phyloP scores from a whole-genome alignment of 2,113 vertebrate species.

The Oryzias melastigma region DNA sequence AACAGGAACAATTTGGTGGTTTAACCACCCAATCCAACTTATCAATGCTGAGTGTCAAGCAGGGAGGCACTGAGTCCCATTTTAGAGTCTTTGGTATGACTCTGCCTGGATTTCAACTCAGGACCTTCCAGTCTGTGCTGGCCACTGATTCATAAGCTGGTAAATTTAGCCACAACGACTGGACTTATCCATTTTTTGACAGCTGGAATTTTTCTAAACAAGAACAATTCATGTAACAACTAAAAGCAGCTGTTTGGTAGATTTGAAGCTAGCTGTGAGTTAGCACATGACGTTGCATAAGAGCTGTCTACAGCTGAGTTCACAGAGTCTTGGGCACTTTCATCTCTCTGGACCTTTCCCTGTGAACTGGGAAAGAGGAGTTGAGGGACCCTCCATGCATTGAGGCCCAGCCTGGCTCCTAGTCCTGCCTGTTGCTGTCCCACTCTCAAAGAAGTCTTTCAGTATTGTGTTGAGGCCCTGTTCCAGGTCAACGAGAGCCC shows the following conservation, averaged over 20 bases:
- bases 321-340: conserved; percentile 67
- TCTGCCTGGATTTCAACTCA: no score
- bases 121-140: no score
- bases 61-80: no score
- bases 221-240: conserved; percentile 55
- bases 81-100: no score
- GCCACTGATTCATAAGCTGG: no score
- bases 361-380: conserved; percentile 72
- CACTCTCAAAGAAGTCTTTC: conserved; percentile 75
- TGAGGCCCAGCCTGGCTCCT: conserved; percentile 43
- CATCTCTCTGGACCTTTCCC: conserved; percentile 66
- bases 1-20: no score
- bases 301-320: conserved; percentile 66
- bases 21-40: no score
- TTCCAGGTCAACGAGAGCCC: conserved; percentile 70
- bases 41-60: no score
- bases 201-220: conserved; percentile 43
- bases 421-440: conserved; percentile 35
- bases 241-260: conserved; percentile 52
- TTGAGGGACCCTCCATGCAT: conserved; percentile 62
- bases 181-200: conserved; percentile 35
- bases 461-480: conserved; percentile 69
- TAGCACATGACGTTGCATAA: conserved; percentile 64
- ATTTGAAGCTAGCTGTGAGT: conserved; percentile 58
- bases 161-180: conserved; percentile 33